These are phyloP conservation scores for Caenorhabditis inopinata DNA, from an alignment of 1,140 invertebrate species.

Conservation along the genomic window DNA sequence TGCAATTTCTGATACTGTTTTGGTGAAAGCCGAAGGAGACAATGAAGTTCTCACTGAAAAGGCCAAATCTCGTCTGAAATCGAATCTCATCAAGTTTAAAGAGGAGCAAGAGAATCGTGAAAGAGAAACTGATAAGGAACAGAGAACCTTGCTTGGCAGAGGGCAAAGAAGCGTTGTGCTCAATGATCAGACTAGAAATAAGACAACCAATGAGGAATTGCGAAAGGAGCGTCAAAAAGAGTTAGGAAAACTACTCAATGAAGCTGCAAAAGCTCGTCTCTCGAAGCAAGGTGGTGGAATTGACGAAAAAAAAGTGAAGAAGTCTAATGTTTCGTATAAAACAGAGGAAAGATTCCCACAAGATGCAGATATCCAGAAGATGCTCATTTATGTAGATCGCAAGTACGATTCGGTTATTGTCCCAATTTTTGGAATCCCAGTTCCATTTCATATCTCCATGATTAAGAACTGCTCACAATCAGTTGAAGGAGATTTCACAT, in stretches of 20 bases:
- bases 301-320: slow-evolving; percentile 79
- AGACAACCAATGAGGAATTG: slow-evolving; percentile 94
- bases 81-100: slow-evolving; percentile 92
- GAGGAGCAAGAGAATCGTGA: slow-evolving; percentile 72
- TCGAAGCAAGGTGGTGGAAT: slow-evolving; percentile 78
- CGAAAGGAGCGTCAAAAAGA: slow-evolving; percentile 94
- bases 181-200: slow-evolving; percentile 89
- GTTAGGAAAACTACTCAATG: slow-evolving; percentile 84
- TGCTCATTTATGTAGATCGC: slow-evolving; percentile 85
- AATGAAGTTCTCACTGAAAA: slow-evolving; percentile 84
- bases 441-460: slow-evolving; percentile 97
- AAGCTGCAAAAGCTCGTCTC: slow-evolving; percentile 84
- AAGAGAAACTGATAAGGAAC: slow-evolving; percentile 75
- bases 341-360: slow-evolving; percentile 85
- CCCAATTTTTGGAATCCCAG: slow-evolving; percentile 89
- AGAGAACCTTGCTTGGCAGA: slow-evolving; percentile 73
- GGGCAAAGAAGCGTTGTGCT: slow-evolving; percentile 89
- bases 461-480: slow-evolving; percentile 74
- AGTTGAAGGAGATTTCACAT: slow-evolving; percentile 97
- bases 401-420: slow-evolving; percentile 75
- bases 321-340: slow-evolving; percentile 93
- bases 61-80: slow-evolving; percentile 85
- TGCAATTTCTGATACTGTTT: slow-evolving; percentile 68
- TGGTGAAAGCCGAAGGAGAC: slow-evolving; percentile 75
- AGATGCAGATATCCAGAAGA: slow-evolving; percentile 85